phyloP scores from a whole-genome alignment of 2,888 invertebrate species.

The Lithosia quadra region DNA sequence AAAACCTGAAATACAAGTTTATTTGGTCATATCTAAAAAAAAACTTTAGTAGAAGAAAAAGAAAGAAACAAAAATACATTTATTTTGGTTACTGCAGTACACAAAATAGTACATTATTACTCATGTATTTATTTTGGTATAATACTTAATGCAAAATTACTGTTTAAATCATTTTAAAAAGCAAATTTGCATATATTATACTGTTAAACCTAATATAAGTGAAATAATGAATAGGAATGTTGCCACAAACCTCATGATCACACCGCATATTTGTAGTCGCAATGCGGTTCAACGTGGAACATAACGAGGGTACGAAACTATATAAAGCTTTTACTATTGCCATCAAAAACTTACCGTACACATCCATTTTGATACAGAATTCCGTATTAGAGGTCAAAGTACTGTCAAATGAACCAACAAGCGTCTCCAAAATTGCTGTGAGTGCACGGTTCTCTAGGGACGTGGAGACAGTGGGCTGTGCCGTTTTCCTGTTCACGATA shows the following conservation, averaged over 20 bases:
- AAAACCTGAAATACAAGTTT: too few relatives aligned
- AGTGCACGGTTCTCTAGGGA: conserved; percentile 56
- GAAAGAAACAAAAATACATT: too few relatives aligned
- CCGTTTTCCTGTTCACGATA: conserved; percentile 31
- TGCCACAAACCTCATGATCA: conserved; percentile 8
- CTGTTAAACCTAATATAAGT: too few relatives aligned
- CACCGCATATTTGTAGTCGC: conserved; percentile 5
- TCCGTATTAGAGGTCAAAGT: conserved; percentile 52
- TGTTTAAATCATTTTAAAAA: too few relatives aligned
- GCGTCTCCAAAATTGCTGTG: conserved; percentile 59
- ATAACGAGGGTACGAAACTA: conserved; percentile 18
- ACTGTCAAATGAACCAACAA: conserved; percentile 58
- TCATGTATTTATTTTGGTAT: too few relatives aligned
- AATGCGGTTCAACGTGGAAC: conserved; percentile 22
- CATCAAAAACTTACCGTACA: conserved; percentile 43
- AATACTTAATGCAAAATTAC: too few relatives aligned
- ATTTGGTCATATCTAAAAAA: neutral
- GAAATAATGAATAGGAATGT: neutral
- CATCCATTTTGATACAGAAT: conserved; percentile 52
- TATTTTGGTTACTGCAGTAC: too few relatives aligned
- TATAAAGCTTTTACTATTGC: conserved; percentile 42
- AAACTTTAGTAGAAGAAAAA: neutral
- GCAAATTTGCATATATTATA: too few relatives aligned
- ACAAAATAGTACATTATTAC: too few relatives aligned
- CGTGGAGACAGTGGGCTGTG: conserved; percentile 21